Percentiles rank a stretch among this genome's conserved stretches.
Conservation (phyloP, 2,888 invertebrate species). For the Lissonota sp. region DNA sequence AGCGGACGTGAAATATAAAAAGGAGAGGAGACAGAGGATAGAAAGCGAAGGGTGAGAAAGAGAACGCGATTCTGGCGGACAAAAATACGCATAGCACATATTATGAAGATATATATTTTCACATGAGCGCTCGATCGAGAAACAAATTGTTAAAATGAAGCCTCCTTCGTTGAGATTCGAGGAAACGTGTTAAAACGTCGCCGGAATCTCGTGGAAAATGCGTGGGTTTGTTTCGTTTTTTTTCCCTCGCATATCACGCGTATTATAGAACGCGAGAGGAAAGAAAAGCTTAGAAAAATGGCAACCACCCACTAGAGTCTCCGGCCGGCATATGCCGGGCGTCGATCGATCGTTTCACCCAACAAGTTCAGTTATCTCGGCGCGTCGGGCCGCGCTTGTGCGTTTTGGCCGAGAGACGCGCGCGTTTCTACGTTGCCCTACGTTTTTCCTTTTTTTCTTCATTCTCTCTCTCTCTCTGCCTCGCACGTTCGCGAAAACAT, state of each 20-base stretch:
- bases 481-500: conserved; percentile 4
- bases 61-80: conserved; percentile 8
- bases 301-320: conserved; percentile 60
- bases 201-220: neutral
- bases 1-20: conserved; percentile 13
- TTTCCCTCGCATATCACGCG: neutral
- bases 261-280: conserved; percentile 36
- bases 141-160: conserved; percentile 1
- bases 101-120: too few species aligned
- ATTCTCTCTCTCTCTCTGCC: conserved; percentile 15
- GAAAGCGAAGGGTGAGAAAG: conserved; percentile 6
- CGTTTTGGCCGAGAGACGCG: conserved; percentile 28
- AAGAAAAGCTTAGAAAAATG: conserved; percentile 56
- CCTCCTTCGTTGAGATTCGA: neutral
- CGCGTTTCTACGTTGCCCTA: conserved; percentile 4
- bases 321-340: conserved; percentile 48
- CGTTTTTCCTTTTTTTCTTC: conserved; percentile 19
- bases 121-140: too few species aligned
- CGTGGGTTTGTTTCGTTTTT: neutral
- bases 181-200: too few species aligned
- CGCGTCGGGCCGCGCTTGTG: conserved; percentile 47
- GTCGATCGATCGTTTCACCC: conserved; percentile 59
- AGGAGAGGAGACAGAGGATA: conserved; percentile 1
- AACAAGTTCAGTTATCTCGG: conserved; percentile 57
- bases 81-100: conserved; percentile 12